Conservation (phyloP, 2,113 vertebrate species). For the Otis tarda region DNA sequence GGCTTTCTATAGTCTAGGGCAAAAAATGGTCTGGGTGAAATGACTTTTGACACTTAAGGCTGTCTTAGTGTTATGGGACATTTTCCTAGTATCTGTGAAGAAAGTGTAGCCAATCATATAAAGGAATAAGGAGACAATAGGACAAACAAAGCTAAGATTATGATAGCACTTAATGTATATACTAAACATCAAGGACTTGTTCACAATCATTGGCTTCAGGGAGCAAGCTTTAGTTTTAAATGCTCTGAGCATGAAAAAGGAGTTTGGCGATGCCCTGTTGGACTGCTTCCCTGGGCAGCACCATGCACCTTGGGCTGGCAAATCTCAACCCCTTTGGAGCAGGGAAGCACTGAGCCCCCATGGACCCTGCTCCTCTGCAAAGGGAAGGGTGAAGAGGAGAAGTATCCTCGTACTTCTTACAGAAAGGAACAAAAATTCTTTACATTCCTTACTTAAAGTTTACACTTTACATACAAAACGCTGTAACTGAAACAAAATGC, state of each 20-base stretch:
- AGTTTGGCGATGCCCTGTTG: not conserved
- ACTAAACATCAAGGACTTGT: not conserved
- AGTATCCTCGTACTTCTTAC: not conserved
- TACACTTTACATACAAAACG: not conserved
- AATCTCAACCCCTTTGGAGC: not conserved
- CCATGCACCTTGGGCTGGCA: not conserved
- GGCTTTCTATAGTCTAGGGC: not conserved
- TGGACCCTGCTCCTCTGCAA: not conserved
- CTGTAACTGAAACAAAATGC: not conserved
- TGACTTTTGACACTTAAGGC: not conserved
- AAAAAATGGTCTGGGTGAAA: not conserved
- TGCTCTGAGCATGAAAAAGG: not conserved
- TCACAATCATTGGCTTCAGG: not conserved
- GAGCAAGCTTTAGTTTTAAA: not conserved
- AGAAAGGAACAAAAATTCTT: not conserved
- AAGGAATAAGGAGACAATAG: not conserved
- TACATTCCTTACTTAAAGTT: not conserved
- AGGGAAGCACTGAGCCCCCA: rapidly evolving
- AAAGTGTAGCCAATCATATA: not conserved
- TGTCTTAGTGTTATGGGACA: not conserved
- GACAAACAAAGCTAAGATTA: not conserved
- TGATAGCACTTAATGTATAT: not conserved
- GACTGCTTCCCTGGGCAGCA: not conserved
- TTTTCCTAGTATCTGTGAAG: not conserved
- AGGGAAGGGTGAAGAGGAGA: not conserved